phyloP scores from a whole-genome alignment of 2,113 vertebrate genomes.

The Thermophis baileyi region DNA sequence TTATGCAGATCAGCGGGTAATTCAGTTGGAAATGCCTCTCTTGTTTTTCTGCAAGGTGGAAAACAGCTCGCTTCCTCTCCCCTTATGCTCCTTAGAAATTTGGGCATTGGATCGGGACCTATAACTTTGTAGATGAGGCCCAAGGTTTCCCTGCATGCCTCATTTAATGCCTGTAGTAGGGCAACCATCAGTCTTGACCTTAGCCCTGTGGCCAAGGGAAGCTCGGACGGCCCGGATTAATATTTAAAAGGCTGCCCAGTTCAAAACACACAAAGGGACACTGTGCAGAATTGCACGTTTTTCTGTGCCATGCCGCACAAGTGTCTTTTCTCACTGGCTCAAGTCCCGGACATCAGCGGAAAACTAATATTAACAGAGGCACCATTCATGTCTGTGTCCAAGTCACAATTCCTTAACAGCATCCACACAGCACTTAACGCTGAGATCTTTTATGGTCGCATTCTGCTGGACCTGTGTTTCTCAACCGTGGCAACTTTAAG shows the following conservation, averaged over 20 bases:
- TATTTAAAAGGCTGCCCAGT: not conserved
- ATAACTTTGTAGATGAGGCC: not conserved
- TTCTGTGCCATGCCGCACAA: accelerated
- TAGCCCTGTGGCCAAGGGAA: not conserved
- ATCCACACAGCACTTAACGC: not conserved
- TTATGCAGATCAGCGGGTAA: not conserved
- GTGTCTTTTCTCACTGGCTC: not conserved
- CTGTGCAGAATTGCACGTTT: not conserved
- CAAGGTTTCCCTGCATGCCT: not conserved
- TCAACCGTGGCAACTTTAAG: no score
- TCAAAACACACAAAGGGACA: not conserved
- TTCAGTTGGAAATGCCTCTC: not conserved
- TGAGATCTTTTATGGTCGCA: not conserved
- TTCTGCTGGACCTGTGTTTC: accelerated
- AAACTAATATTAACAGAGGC: not conserved
- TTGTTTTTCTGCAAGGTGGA: not conserved
- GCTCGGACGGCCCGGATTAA: not conserved
- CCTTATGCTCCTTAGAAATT: not conserved
- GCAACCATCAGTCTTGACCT: not conserved
- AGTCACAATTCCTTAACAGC: not conserved
- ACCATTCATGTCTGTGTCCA: no score
- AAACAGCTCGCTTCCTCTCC: not conserved
- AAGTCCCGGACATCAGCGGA: not conserved
- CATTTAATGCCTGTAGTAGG: not conserved
- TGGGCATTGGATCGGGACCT: not conserved